Evolutionary conservation across 1,140 invertebrate species (phyloP), one percentile per base, ranked within the genome.

Genomic region (Pemphigus obesinymphae): DNA sequence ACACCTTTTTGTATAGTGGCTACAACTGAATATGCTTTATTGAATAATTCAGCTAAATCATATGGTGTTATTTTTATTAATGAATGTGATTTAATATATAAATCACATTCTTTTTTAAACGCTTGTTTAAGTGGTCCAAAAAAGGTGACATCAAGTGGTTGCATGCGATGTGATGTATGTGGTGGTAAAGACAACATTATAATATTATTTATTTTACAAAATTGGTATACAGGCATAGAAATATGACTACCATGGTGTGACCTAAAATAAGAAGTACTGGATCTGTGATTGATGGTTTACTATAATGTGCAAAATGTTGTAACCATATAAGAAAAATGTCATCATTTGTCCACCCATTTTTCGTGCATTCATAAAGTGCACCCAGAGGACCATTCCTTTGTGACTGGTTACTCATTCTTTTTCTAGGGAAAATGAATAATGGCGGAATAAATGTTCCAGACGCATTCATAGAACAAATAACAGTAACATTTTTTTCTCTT

Each of bases 331-430:
- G 13, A 83, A 86, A 86, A 85, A 37, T 43, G 17, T 83, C 66
- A 34, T 72, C 83, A 23, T 63, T 85, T 83, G 86, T 85, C 86
- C 86, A 87, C 50, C 84, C 85, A 72, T 85, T 86, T 82, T 84
- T 26, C 84, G 85, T 78, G 31, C 85, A 84, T 76, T 84, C 84
- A 84, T 86, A 87, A 73, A 86, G 70, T 50, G 86, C 85, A 83
- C 88, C 89, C 70, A 85, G 45, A 17, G 88, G 87, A 84, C 86
- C 86, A 76, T 84, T 84, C 26, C 89, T 87, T 85, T 87, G 86
- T 70, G 84, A 85, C 48, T 86, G 84, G 26, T 88, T 85, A 43
- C 86, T 85, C 50, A 86, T 86, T 84, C 86, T 85, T 80, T 86
- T 84, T 8, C 86, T 80, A 7, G 87, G 85, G 83, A 86, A 89